Evolutionary conservation across 35 echinoderm and acorn worm genomes (phyloP), one percentile per base, ranked within the genome.

Genomic region (Antedon bifida): DNA sequence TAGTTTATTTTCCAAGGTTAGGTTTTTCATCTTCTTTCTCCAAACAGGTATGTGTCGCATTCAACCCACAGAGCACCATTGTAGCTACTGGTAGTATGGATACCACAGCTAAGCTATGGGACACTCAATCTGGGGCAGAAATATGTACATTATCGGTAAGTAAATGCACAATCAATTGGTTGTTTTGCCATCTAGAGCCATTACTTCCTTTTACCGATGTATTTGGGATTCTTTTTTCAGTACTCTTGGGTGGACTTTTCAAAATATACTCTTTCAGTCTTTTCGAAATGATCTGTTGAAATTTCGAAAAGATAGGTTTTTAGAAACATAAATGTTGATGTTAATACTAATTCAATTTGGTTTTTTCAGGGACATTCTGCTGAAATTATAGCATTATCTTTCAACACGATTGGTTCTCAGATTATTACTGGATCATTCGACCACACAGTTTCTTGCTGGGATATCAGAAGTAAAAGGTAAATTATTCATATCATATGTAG

Each of bases 351-450:
- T 5, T 44, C 44, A 1, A 3, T 29, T 21, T 88, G 34, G 44
- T 75, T 83, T 39, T 46, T 76, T 1, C 78, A 96, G 92, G 90
- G 90, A 17, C 94, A 97, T 55, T 89, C 94, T 30, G 94, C 90
- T 39, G 94, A 97, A 78, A 97, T 99, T 32, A 99, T 99, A 32
- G 89, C 94, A 34, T 76, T 99, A 30, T 99, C 94, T 0, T 99
- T 99, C 76, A 99, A 99, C 51, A 92, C 94, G 14, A 99, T 87
- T 39, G 94, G 94, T 12, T 82, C 89, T 26, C 83, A 90, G 34
- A 89, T 99, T 76, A 99, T 99, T 21, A 99, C 94, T 42, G 94
- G 94, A 30, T 99, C 94, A 3, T 99, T 99, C 88, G 94, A 99
- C 39, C 94, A 99, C 45, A 99, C 94, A 5, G 94, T 99, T 1